phyloP scores from a whole-genome alignment of 2,797 vertebrate species.

The Prunella strophiata region DNA sequence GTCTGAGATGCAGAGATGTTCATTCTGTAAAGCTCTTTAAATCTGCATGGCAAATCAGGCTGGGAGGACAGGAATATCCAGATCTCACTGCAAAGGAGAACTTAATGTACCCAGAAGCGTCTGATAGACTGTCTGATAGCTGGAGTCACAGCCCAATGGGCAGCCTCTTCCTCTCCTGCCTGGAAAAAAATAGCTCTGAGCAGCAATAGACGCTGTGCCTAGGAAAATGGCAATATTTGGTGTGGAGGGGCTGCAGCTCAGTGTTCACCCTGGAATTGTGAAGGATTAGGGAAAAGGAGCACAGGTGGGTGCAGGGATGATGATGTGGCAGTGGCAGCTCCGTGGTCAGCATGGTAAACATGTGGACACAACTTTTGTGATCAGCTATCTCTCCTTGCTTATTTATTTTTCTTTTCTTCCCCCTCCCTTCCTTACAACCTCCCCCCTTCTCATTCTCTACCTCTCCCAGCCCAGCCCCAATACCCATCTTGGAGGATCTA shows the following conservation, averaged over 20 bases:
- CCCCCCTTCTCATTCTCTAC: neutral
- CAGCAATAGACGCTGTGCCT: neutral
- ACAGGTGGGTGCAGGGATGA: neutral
- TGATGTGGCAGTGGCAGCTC: accelerated
- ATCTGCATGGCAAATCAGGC: slow-evolving; percentile 18
- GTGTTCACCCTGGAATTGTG: neutral
- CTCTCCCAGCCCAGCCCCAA: slow-evolving; percentile 8
- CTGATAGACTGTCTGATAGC: slow-evolving; percentile 42
- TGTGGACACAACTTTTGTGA: neutral
- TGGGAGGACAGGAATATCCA: neutral
- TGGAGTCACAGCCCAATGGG: neutral
- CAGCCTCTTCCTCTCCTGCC: neutral
- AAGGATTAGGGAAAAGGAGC: neutral
- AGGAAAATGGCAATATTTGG: neutral
- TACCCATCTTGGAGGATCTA: slow-evolving; percentile 73
- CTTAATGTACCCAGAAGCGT: slow-evolving; percentile 39
- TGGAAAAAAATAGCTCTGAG: neutral
- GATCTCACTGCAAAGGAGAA: neutral
- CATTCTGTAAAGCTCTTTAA: slow-evolving; percentile 5
- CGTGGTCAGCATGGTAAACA: neutral
- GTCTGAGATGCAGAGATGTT: neutral
- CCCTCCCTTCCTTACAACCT: neutral
- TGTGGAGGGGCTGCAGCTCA: accelerated
- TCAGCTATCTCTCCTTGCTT: neutral
- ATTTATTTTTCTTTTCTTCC: neutral